A percentile compares a stretch with the other conserved stretches of the same genome.
Conservation (phyloP, 2,113 vertebrate species). For the Python bivittatus region DNA sequence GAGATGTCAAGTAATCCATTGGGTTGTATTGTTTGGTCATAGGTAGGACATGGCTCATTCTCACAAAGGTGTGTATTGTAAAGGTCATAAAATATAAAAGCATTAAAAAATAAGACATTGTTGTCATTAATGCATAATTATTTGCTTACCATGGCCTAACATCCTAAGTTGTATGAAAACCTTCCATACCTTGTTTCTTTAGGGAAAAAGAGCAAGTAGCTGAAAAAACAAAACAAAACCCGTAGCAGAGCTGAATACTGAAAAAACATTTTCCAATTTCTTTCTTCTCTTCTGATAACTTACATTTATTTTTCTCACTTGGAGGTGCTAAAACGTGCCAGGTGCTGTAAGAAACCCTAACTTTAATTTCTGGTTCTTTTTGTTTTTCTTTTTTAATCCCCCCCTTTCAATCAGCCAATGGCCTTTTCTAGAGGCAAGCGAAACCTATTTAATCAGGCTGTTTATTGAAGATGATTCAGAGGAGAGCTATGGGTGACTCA, state of each 20-base stretch:
- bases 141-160: not conserved
- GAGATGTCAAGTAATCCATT: not conserved
- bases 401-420: not conserved
- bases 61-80: not conserved
- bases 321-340: not conserved
- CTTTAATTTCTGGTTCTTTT: not conserved
- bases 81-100: not conserved
- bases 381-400: not conserved
- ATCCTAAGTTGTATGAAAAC: not conserved
- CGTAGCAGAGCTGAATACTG: rapidly evolving
- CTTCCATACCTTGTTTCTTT: not conserved
- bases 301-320: not conserved
- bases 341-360: slow-evolving; percentile 27
- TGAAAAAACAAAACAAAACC: not conserved
- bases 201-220: not conserved
- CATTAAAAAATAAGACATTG: not conserved
- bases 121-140: not conserved
- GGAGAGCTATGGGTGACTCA: slow-evolving; percentile 32
- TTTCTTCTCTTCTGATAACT: rapidly evolving
- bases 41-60: not conserved
- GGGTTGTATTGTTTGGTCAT: not conserved
- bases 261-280: not conserved
- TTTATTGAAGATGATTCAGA: slow-evolving; percentile 33
- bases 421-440: slow-evolving; percentile 10
- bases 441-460: slow-evolving; percentile 18